phyloP scores from a whole-genome alignment of 2,888 invertebrate species.

The Strigamia crassipes region DNA sequence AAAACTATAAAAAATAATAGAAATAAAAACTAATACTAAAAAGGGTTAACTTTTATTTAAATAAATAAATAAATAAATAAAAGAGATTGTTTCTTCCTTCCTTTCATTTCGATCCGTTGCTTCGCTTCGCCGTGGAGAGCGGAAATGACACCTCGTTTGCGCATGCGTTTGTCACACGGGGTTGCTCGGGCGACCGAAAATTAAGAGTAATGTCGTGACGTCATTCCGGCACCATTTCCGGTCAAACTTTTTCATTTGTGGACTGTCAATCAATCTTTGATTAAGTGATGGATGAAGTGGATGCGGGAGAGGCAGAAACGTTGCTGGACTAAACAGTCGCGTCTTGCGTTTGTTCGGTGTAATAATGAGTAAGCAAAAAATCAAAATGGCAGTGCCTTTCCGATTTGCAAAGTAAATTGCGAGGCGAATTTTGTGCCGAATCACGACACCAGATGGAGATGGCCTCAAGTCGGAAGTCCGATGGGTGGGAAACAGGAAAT shows the following conservation, averaged over 20 bases:
- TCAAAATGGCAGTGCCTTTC: slow-evolving; percentile 8
- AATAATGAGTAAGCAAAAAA: slow-evolving; percentile 19
- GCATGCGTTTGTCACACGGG: not conserved
- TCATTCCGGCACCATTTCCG: not conserved
- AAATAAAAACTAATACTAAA: too few relatives aligned
- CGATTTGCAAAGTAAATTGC: not conserved
- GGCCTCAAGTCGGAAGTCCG: slow-evolving; percentile 2
- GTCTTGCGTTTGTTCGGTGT: not conserved
- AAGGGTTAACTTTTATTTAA: not conserved
- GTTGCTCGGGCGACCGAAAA: not conserved
- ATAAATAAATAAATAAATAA: too few relatives aligned
- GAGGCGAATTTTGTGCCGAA: not conserved
- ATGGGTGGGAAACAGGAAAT: not conserved
- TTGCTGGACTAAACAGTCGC: not conserved
- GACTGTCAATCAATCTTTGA: not conserved
- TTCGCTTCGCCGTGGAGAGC: not conserved
- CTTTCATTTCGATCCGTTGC: slow-evolving; percentile 8
- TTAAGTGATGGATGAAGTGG: slow-evolving; percentile 22
- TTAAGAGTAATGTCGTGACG: slow-evolving; percentile 8
- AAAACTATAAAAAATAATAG: too few relatives aligned
- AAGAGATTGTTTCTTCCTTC: not conserved
- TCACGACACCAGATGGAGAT: slow-evolving; percentile 12
- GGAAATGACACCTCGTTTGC: slow-evolving; percentile 28
- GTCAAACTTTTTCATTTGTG: slow-evolving; percentile 31
- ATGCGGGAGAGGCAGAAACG: not conserved